These are phyloP conservation scores for Arothron firmamentum DNA, from an alignment of 2,113 vertebrate genomes.

Conservation along the genomic window DNA sequence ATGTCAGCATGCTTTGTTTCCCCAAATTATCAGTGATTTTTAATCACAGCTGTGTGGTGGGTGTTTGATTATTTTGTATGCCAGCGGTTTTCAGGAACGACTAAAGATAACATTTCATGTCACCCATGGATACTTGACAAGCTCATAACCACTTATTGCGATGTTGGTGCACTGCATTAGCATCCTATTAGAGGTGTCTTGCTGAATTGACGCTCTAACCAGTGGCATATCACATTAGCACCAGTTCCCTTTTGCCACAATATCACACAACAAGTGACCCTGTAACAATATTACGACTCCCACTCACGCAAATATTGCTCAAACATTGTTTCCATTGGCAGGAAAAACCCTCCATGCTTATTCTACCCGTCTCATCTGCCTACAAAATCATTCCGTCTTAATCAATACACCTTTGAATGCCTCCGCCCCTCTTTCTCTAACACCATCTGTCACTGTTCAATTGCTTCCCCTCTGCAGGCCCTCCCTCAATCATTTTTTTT, in stretches of 20 bases:
- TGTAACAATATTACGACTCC: slow-evolving; percentile 50
- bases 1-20: slow-evolving; percentile 13
- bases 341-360: slow-evolving; percentile 45
- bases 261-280: slow-evolving; percentile 60
- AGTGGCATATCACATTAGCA: slow-evolving; percentile 59
- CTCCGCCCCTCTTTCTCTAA: slow-evolving; percentile 42
- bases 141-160: slow-evolving; percentile 43
- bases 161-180: slow-evolving; percentile 40
- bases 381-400: slow-evolving; percentile 62
- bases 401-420: slow-evolving; percentile 61
- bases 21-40: slow-evolving; percentile 18
- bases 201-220: slow-evolving; percentile 52
- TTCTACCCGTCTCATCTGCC: slow-evolving; percentile 53
- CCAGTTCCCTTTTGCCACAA: slow-evolving; percentile 32
- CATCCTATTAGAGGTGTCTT: slow-evolving; percentile 54
- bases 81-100: slow-evolving; percentile 17
- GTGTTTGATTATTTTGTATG: slow-evolving; percentile 23
- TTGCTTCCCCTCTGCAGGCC: slow-evolving; percentile 41
- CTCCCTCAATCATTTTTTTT: slow-evolving; percentile 62
- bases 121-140: slow-evolving; percentile 44
- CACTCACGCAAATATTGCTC: slow-evolving; percentile 47
- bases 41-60: not conserved
- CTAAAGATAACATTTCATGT: slow-evolving; percentile 30
- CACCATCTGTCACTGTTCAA: slow-evolving; percentile 62
- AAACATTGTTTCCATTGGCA: slow-evolving; percentile 48